A percentile compares a stretch with the other conserved stretches of the same genome.
These are phyloP conservation scores for Pantherophis alleghaniensis DNA, from an alignment of 2,797 vertebrate species.

Conservation along the genomic window DNA sequence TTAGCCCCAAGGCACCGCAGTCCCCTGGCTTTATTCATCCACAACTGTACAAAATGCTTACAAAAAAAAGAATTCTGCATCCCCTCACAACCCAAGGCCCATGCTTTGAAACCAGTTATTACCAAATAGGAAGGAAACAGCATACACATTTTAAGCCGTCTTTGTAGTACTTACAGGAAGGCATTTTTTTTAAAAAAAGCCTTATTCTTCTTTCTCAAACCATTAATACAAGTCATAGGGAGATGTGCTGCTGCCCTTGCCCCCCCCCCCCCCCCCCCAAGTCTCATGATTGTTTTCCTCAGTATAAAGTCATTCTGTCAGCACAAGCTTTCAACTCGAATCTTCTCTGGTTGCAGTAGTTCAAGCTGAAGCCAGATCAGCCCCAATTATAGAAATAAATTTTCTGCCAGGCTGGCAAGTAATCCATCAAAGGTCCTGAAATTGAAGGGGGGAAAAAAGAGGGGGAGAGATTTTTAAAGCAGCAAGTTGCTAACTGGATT, in stretches of 20 bases:
- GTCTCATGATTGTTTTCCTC: constrained; percentile 19
- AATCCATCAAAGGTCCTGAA: constrained; percentile 94
- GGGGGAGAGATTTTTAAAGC: not conserved
- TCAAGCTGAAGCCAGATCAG: constrained; percentile 62
- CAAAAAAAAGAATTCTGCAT: constrained; percentile 29
- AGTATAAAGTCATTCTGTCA: constrained; percentile 34
- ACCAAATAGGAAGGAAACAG: constrained; percentile 18
- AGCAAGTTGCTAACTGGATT: accelerated
- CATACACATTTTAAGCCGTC: not conserved
- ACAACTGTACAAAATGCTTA: constrained; percentile 53
- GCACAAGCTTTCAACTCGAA: constrained; percentile 1
- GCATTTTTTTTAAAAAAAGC: not conserved
- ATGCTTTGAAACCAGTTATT: constrained; percentile 26
- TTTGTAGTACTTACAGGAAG: constrained; percentile 7
- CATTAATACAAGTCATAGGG: constrained; percentile 40
- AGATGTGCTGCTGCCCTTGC: not conserved
- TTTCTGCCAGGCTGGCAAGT: constrained; percentile 97
- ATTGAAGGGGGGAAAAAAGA: constrained; percentile 26
- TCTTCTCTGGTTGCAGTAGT: not conserved
- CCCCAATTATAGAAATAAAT: constrained; percentile 99
- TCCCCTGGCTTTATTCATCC: constrained; percentile 32
- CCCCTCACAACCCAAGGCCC: not conserved
- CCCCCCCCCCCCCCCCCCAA: not conserved
- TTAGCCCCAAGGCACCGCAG: not conserved
- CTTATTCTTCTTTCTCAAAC: constrained; percentile 18